phyloP scores from a whole-genome alignment of 2,797 vertebrate species.

The Pipistrellus pipistrellus region DNA sequence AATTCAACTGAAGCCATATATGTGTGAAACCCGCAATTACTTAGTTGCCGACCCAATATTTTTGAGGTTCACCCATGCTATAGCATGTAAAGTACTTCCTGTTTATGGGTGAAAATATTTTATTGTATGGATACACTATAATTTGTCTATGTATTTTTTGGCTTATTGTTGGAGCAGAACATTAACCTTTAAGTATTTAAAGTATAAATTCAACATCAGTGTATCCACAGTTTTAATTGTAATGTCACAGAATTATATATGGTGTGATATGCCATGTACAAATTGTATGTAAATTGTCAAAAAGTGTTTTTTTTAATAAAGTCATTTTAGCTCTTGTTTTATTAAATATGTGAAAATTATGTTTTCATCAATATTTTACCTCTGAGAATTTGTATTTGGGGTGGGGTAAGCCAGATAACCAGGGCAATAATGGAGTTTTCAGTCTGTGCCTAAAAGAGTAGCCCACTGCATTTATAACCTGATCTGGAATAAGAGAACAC shows the following conservation, averaged over 20 bases:
- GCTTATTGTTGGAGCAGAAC: background rate
- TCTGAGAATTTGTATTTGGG: background rate
- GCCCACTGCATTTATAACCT: background rate
- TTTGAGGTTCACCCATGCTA: background rate
- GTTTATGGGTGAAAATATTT: background rate
- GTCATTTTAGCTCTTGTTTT: background rate
- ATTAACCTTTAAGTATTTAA: conserved; percentile 22
- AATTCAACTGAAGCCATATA: too few species aligned
- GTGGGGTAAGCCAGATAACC: background rate
- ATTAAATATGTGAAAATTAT: background rate
- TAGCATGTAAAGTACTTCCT: background rate
- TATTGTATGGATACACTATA: background rate
- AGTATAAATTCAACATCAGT: background rate
- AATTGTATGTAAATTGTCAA: background rate
- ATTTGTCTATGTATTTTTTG: background rate
- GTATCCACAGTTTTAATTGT: background rate
- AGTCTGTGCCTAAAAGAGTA: background rate
- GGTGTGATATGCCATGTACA: background rate
- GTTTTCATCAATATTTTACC: conserved; percentile 37
- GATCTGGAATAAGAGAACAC: background rate
- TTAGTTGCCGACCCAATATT: too few species aligned
- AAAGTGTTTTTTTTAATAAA: background rate
- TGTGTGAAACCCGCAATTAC: too few species aligned
- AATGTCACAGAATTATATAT: background rate
- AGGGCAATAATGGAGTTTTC: background rate